These are phyloP conservation scores for Nemoura dubitans DNA, from an alignment of 2,888 invertebrate genomes.

Conservation along the genomic window DNA sequence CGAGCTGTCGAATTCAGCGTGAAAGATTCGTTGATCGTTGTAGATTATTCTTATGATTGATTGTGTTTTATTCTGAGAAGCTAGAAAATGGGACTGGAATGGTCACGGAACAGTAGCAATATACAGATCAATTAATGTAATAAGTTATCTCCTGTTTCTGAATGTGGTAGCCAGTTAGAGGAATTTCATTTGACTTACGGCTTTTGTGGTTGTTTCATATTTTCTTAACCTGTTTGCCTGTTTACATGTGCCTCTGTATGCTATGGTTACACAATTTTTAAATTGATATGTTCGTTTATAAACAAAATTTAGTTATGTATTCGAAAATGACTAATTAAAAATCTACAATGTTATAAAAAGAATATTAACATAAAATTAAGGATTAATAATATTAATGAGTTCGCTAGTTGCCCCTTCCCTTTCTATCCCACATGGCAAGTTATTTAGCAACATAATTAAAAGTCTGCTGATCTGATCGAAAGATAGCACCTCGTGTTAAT, in stretches of 20 bases:
- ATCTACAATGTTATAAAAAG: background rate
- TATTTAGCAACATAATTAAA: background rate
- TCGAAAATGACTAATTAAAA: background rate
- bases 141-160: background rate
- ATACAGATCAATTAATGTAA: background rate
- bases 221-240: too few species aligned
- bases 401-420: background rate
- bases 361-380: background rate
- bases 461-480: background rate
- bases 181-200: too few species aligned
- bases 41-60: background rate
- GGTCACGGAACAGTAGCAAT: too few species aligned
- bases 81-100: background rate
- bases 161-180: too few species aligned
- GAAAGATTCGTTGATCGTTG: background rate
- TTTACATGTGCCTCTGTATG: too few species aligned
- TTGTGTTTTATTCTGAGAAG: background rate
- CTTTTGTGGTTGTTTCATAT: too few species aligned
- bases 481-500: background rate
- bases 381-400: background rate
- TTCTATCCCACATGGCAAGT: background rate
- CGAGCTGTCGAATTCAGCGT: background rate
- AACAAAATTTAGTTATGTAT: background rate
- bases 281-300: background rate
- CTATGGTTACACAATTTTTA: background rate